Evolutionary conservation across 2,888 invertebrate species (phyloP).

Genomic region (Scaptomyza polygonia): DNA sequence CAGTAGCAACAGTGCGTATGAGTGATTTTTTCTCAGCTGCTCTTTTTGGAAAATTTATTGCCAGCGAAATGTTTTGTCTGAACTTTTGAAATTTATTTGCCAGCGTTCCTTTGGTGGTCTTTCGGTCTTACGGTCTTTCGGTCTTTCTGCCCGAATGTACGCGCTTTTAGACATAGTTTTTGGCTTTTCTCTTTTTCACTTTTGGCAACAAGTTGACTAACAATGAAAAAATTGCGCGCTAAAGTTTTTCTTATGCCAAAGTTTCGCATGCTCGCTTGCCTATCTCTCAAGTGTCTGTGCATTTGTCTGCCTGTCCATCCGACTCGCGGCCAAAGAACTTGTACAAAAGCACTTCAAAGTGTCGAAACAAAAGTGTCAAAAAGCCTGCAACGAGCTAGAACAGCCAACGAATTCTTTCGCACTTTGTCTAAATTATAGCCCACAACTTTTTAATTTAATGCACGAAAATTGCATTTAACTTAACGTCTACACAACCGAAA

Average conservation of each 20-base stretch:
- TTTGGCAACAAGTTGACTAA: constrained; percentile 76
- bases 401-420: constrained; percentile 45
- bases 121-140: constrained; percentile 5
- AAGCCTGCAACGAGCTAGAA: constrained; percentile 48
- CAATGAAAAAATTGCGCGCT: constrained; percentile 17
- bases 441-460: constrained; percentile 68
- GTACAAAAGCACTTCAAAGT: constrained; percentile 75
- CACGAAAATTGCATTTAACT: constrained; percentile 61
- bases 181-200: constrained; percentile 23
- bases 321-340: constrained; percentile 24
- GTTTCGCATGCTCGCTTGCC: constrained; percentile 37
- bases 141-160: constrained; percentile 22
- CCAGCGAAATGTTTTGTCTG: constrained; percentile 76
- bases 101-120: constrained; percentile 21
- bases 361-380: constrained; percentile 79
- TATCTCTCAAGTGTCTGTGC: constrained; percentile 53
- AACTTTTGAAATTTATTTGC: constrained; percentile 76
- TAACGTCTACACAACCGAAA: constrained; percentile 29
- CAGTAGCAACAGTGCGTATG: constrained; percentile 74
- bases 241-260: constrained; percentile 57
- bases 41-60: constrained; percentile 69
- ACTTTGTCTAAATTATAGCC: constrained; percentile 61
- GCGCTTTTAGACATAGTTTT: constrained; percentile 47
- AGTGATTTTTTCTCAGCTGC: constrained; percentile 69
- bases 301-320: constrained; percentile 21